These are phyloP conservation scores for Dascyllus trimaculatus DNA, from an alignment of 2,113 vertebrate species.

Conservation along the genomic window DNA sequence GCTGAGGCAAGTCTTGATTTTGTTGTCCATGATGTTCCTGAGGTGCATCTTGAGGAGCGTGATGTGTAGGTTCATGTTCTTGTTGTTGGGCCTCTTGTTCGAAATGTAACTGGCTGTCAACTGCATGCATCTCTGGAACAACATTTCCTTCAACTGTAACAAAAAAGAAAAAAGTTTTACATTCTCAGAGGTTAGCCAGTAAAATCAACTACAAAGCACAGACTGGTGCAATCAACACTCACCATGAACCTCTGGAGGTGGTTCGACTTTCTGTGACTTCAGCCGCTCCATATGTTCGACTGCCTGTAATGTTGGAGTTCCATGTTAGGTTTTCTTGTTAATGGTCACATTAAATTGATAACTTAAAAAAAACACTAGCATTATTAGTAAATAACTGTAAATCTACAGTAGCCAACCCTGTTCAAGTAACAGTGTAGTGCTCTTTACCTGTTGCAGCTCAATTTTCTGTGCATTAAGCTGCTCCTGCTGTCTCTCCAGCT, in stretches of 20 bases:
- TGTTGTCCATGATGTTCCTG: conserved; percentile 56
- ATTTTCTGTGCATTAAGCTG: conserved; percentile 94
- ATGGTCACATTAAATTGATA: neutral
- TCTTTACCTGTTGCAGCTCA: conserved; percentile 91
- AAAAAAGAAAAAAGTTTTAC: conserved; percentile 6
- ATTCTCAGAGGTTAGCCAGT: neutral
- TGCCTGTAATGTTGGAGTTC: conserved; percentile 80
- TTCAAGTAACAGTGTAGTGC: neutral
- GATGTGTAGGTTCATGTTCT: conserved; percentile 51
- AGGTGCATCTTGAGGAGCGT: conserved; percentile 43
- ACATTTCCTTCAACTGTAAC: conserved; percentile 78
- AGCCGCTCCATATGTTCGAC: conserved; percentile 95
- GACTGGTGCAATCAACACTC: conserved; percentile 52
- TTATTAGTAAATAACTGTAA: neutral
- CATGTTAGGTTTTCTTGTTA: neutral
- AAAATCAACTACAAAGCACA: conserved; percentile 1
- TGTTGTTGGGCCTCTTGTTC: conserved; percentile 57
- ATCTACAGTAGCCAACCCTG: neutral
- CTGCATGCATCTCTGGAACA: conserved; percentile 58
- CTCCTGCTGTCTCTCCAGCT: conserved; percentile 92
- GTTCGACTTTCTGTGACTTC: conserved; percentile 88
- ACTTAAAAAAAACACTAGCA: neutral
- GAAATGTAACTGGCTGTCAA: conserved; percentile 51
- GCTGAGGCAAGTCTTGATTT: conserved; percentile 49
- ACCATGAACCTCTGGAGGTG: conserved; percentile 85